Percentiles rank a stretch among this genome's conserved stretches.
Evolutionary conservation across 2,888 invertebrate genomes (phyloP).

Genomic region (Gisinianus flammeolus): DNA sequence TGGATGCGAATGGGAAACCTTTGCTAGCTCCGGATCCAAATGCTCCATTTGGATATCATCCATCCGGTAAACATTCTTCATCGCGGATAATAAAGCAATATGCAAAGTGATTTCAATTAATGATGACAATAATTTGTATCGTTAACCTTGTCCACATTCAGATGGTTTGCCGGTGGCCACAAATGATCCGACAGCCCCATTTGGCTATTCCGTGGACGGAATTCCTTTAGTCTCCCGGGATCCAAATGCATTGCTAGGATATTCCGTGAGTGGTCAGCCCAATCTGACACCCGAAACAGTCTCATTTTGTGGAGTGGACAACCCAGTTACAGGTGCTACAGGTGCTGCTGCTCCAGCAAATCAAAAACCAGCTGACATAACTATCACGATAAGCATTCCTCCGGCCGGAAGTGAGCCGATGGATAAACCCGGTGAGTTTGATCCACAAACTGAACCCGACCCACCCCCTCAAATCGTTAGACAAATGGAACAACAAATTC

Average conservation of each 20-base stretch:
- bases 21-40: background rate
- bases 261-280: background rate
- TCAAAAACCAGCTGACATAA: background rate
- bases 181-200: conserved; percentile 35
- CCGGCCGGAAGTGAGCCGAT: too few relatives aligned
- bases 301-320: conserved; percentile 27
- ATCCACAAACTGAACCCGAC: too few relatives aligned
- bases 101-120: too few relatives aligned
- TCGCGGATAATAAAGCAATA: too few relatives aligned
- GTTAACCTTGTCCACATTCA: too few relatives aligned
- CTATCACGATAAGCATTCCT: background rate
- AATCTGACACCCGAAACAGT: conserved; percentile 24
- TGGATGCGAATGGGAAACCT: background rate
- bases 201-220: conserved; percentile 14
- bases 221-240: conserved; percentile 20
- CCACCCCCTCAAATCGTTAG: too few relatives aligned
- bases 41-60: conserved; percentile 37
- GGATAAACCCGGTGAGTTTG: too few relatives aligned
- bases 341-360: background rate
- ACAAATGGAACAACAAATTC: too few relatives aligned
- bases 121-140: too few relatives aligned
- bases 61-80: too few relatives aligned
- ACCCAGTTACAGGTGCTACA: background rate
- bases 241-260: conserved; percentile 27
- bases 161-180: conserved; percentile 22